Percentiles rank a stretch among this genome's conserved stretches.
Evolutionary conservation across 2,888 invertebrate species (phyloP).

Genomic region (Sinelater perroti): DNA sequence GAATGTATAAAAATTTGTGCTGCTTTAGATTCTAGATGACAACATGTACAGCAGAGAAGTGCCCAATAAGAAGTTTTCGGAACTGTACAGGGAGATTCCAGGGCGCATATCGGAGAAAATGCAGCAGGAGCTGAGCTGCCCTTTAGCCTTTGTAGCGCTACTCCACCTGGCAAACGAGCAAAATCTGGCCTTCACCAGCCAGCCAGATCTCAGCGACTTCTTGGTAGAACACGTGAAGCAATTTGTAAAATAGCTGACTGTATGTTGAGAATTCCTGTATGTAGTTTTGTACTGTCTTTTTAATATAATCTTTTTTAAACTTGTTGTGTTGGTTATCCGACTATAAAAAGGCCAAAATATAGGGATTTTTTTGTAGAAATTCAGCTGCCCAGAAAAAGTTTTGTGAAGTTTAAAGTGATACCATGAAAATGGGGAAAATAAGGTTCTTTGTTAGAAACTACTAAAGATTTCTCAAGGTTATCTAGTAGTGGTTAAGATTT

Average conservation of each 20-base stretch:
- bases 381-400: too few species aligned
- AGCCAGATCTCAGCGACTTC: conserved; percentile 65
- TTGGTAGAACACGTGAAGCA: conserved; percentile 50
- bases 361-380: too few species aligned
- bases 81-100: conserved; percentile 68
- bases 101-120: conserved; percentile 67
- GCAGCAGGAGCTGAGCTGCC: conserved; percentile 77
- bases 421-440: too few species aligned
- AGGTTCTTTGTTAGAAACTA: too few species aligned
- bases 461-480: too few species aligned
- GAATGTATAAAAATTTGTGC: background rate
- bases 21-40: conserved; percentile 28
- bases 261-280: too few species aligned
- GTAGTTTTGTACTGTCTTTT: background rate
- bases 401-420: too few species aligned
- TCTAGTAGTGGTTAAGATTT: too few species aligned
- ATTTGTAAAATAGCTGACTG: background rate
- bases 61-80: conserved; percentile 61
- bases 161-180: conserved; percentile 88
- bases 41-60: conserved; percentile 42
- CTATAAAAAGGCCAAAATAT: too few species aligned
- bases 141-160: conserved; percentile 81
- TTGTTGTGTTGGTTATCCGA: too few species aligned
- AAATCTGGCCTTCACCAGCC: conserved; percentile 66
- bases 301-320: too few species aligned